Base-by-base conservation (phyloP, 2,888 invertebrate species). In the Eupithecia pulchellata region DNA sequence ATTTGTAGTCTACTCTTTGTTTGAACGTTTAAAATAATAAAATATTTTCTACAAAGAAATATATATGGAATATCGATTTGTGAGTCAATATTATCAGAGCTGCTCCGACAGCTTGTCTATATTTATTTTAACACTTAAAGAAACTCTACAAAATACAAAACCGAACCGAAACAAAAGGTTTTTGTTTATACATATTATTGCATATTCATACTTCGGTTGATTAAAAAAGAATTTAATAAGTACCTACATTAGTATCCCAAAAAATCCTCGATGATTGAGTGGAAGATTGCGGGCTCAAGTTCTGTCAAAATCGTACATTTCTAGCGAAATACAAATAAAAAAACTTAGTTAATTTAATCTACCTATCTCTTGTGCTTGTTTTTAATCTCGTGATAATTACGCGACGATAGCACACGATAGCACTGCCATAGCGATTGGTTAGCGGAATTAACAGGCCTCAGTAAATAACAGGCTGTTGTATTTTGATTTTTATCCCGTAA, bases 401-500 rank as follows among this genome's bases (percentile, higher is more conserved):
- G 39, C 5, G 39, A 39, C 39, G 17, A 17, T 42, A 13, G n/a
- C n/a, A 1, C 17, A 17, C 5, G 5, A n/a, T 39, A 42, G n/a
- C n/a, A 42, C 9, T n/a, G 42, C 9, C 9, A 20, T 39, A 39
- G 20, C 42, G 20, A 47, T 47, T 47, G 42, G 20, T 2, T 47
- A 47, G n/a, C 20, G n/a, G 9, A 47, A 47, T 52, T 1, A n/a
- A n/a, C n/a, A 25, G 1, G 4, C 25, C 11, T 11, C 25, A 25
- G 25, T 52, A 52, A 52, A 52, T 25, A 13, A 52, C 52, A 25
- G 20, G 52, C 52, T 52, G 52, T 52, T 52, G 52, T 55, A 27
- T 29, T 57, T 60, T 32, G 30, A 34, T 20, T 60, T 20, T 32
- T 30, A 60, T 4, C 20, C 30, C 60, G 14, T 57, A 17, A 29